Evolutionary conservation across 1,140 invertebrate species (phyloP), one percentile per base, ranked within the genome.

Genomic region (Eueides isabella): DNA sequence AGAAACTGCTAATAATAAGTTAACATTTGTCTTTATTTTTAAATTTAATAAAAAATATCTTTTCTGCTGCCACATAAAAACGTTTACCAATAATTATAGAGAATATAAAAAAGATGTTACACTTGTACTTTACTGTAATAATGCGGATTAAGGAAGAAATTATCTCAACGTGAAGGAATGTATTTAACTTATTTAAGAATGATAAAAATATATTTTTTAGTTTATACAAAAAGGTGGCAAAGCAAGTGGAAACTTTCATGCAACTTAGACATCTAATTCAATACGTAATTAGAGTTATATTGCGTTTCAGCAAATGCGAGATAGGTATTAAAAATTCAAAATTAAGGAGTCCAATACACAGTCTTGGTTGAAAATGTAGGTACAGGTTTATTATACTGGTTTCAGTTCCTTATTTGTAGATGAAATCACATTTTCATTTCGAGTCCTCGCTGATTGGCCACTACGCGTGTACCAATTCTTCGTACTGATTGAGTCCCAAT

Each of bases 331-430:
- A 19, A 55, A 55, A 55, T 55, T 19, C 26, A 4, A 55, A 26
- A 55, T 12, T 9, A 55, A 23, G 19, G 4, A 9, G 9, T 19
- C 26, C 12, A 41, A 16, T 41, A 19, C 19, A 26, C 48, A 55
- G 9, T 23, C 48, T 55, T 55, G 48, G 19, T 55, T 26, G n/a
- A 23, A 55, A 55, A 2, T 55, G 48, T 55, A 2, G 9, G n/a
- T 62, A 62, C 61, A 62, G 61, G 61, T 62, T 62, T 62, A 62
- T n/a, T 16, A 62, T 62, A 62, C 61, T n/a, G 61, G 61, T 62
- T 62, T 62, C 28, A 62, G 16, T 62, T 29, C 61, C 61, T 30
- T 62, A 62, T 62, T 62, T 62, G 61, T 62, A 62, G 61, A 62
- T 62, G 61, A 62, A 62, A 62, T 62, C 61, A 28, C 14, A 62